Evolutionary conservation across 2,113 vertebrate species (phyloP), one percentile per base, ranked within the genome.

Genomic region (Cynocephalus volans): DNA sequence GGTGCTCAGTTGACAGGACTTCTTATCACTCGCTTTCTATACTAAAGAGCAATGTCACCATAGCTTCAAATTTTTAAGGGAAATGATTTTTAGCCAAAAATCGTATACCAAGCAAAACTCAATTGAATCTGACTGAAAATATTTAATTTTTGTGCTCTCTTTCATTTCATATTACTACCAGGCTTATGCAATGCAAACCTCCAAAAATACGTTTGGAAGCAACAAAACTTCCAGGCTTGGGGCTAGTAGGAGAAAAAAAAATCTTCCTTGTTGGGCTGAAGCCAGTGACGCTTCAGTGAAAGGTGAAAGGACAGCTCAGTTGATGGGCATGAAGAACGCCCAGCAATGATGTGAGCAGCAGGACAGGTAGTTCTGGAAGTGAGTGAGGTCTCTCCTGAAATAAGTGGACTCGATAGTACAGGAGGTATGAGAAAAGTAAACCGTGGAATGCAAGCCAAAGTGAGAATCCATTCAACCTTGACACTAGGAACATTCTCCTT

Each of bases 121-220:
- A 52, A 41, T 50, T 81, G 91, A 96, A 54, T 89, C 5, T 73
- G 45, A 79, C 1, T 33, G 5, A 90, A 97, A 80, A 54, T 67
- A 56, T 82, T 21, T 86, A 50, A 52, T 56, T 75, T 65, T 1
- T 86, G 18, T 69, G 17, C 14, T 70, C 45, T 81, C 52, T 80
- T 85, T 86, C 11, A 80, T 65, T 94, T 96, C 31, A 79, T 48
- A 72, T 93, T 84, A 65, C 48, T 56, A 70, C 18, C 33, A 69
- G 50, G 15, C 11, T 83, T 80, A 54, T 62, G 2, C 12, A 45
- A 54, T 62, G 2, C 13, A 45, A 93, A 69, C 3, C 17, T 60
- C 36, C 23, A 69, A 64, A 90, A 50, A 75, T 31, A 13, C 41
- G 0, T 90, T 18, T 65, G 45, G 7, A 87, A 84, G 36, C 24